A percentile compares a stretch with the other conserved stretches of the same genome.
Evolutionary conservation across 2,797 vertebrate species (phyloP).

Genomic region (Chaenodraco wilsoni): DNA sequence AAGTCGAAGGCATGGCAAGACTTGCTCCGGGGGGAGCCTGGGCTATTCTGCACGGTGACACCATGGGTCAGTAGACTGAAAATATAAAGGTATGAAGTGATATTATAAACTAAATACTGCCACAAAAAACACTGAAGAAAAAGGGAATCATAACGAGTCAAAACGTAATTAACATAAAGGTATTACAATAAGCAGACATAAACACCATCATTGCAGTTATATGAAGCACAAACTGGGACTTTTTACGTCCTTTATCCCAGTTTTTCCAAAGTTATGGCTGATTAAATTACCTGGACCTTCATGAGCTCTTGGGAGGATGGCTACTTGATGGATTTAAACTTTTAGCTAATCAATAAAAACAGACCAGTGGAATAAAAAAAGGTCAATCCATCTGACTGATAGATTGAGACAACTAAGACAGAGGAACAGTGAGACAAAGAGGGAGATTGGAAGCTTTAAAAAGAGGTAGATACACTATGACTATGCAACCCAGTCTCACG

Average conservation of each 20-base stretch:
- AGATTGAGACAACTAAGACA: constrained; percentile 11
- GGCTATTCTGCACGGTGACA: constrained; percentile 37
- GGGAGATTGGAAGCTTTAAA: neutral
- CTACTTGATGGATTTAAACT: constrained; percentile 65
- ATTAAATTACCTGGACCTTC: constrained; percentile 26
- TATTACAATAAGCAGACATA: constrained; percentile 5
- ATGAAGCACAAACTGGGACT: constrained; percentile 2
- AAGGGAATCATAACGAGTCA: neutral
- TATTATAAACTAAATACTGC: constrained; percentile 3
- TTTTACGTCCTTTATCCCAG: neutral
- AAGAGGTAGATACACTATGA: neutral
- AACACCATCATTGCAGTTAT: neutral
- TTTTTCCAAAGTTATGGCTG: constrained; percentile 18
- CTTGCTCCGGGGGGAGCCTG: constrained; percentile 45
- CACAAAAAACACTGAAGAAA: neutral
- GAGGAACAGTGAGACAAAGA: neutral
- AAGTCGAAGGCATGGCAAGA: constrained; percentile 62
- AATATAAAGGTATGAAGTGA: constrained; percentile 40
- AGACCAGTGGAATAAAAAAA: constrained; percentile 18
- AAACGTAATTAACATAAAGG: neutral
- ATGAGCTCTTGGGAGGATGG: constrained; percentile 42
- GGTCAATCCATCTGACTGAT: neutral
- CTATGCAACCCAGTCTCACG: too few relatives aligned
- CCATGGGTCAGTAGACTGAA: constrained; percentile 46
- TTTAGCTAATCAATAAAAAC: constrained; percentile 37